A percentile compares a stretch with the other conserved stretches of the same genome.
Conservation (phyloP, 2,888 invertebrate species). For the Cantharis lateralis region DNA sequence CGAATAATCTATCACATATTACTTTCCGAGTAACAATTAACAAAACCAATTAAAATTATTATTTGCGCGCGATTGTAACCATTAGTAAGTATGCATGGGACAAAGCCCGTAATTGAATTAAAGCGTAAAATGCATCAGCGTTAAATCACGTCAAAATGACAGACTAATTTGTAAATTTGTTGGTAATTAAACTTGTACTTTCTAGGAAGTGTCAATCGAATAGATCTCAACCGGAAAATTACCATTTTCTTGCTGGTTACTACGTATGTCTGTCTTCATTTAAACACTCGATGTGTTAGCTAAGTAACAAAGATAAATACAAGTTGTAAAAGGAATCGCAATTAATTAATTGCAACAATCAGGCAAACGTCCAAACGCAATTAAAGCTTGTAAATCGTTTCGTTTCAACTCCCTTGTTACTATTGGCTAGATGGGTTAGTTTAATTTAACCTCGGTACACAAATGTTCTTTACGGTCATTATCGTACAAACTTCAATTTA, state of each 20-base stretch:
- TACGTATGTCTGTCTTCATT: conserved; percentile 12
- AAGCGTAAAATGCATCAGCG: conserved; percentile 36
- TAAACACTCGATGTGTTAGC: background rate
- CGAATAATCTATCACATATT: background rate
- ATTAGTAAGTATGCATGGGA: background rate
- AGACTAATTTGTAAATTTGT: conserved; percentile 40
- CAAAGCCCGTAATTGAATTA: conserved; percentile 33
- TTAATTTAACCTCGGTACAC: conserved; percentile 20
- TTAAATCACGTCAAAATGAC: conserved; percentile 39
- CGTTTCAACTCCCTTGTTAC: conserved; percentile 26
- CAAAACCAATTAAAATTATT: background rate
- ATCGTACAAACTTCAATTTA: background rate
- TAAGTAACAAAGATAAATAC: conserved; percentile 16
- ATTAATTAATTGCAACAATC: conserved; percentile 31
- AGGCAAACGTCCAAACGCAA: conserved; percentile 27
- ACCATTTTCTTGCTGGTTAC: conserved; percentile 12
- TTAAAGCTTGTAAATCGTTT: conserved; percentile 30
- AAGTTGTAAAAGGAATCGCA: conserved; percentile 27
- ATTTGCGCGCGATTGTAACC: background rate
- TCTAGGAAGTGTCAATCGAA: conserved; percentile 39
- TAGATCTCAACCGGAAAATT: conserved; percentile 27
- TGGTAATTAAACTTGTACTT: conserved; percentile 42
- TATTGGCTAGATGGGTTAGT: conserved; percentile 22
- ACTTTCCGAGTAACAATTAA: background rate
- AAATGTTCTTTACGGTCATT: background rate